These are phyloP conservation scores for Tenthredo notha DNA, from an alignment of 2,888 invertebrate species.

Conservation along the genomic window DNA sequence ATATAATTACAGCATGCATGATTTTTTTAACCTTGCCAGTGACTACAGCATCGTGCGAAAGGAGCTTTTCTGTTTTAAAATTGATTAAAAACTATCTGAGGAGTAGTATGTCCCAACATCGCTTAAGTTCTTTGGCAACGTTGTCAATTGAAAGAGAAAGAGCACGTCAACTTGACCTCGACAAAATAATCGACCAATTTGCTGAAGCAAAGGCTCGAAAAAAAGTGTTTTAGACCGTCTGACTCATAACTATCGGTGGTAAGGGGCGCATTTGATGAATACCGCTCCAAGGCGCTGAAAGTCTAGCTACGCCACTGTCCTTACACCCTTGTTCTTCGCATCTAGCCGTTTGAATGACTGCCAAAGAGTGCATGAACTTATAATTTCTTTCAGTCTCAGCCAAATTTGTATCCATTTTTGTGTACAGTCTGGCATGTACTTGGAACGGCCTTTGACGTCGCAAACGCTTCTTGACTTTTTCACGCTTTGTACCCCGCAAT, in stretches of 20 bases:
- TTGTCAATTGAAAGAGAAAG: background rate
- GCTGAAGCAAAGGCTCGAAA: slow-evolving; percentile 6
- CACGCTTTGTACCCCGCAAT: too few species aligned
- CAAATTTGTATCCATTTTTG: too few species aligned
- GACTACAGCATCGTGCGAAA: slow-evolving; percentile 25
- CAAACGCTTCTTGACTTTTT: too few species aligned
- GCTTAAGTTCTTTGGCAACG: slow-evolving; percentile 3
- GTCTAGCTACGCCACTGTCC: slow-evolving; percentile 16
- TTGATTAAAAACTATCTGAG: background rate
- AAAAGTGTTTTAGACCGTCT: background rate
- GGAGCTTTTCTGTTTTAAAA: background rate
- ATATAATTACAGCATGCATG: slow-evolving; percentile 2
- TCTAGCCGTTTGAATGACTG: too few species aligned
- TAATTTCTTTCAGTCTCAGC: too few species aligned
- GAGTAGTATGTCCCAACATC: slow-evolving; percentile 19
- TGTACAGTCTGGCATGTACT: too few species aligned
- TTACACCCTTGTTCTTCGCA: too few species aligned
- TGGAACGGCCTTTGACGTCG: too few species aligned
- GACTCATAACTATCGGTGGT: background rate
- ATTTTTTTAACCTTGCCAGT: slow-evolving; percentile 8
- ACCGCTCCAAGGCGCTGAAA: background rate
- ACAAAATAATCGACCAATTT: slow-evolving; percentile 17
- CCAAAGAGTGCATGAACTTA: too few species aligned
- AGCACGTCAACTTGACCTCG: slow-evolving; percentile 2
- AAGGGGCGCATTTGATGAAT: slow-evolving; percentile 4